Conservation (phyloP, 2,888 invertebrate genomes). For the Mantis religiosa region DNA sequence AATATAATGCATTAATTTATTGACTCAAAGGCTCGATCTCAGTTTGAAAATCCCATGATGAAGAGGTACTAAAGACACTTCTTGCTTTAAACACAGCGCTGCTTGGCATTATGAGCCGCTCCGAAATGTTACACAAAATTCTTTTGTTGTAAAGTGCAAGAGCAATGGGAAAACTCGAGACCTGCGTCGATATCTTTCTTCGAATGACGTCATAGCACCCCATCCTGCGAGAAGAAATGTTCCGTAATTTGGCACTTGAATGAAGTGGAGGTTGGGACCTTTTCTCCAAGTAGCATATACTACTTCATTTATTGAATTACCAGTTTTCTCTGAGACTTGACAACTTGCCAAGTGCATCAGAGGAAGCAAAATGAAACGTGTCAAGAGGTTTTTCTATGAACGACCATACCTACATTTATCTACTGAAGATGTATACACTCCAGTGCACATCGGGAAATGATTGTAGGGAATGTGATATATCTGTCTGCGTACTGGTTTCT, state of each 20-base stretch:
- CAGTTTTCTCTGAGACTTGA: not conserved
- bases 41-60: too few species aligned
- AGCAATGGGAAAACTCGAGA: not conserved
- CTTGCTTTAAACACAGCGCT: not conserved
- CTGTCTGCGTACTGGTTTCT: not conserved
- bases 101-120: not conserved
- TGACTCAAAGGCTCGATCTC: too few species aligned
- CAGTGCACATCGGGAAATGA: not conserved
- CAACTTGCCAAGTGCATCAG: not conserved
- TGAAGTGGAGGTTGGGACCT: not conserved
- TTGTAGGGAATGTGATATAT: not conserved
- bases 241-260: not conserved
- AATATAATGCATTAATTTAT: too few species aligned
- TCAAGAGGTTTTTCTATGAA: not conserved
- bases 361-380: not conserved
- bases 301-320: not conserved
- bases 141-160: not conserved
- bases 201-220: not conserved
- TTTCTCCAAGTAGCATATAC: not conserved
- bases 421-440: not conserved
- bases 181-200: not conserved
- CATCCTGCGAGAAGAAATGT: not conserved
- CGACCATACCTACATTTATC: not conserved
- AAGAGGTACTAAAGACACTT: too few species aligned
- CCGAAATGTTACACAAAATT: not conserved